Evolutionary conservation across 2,888 invertebrate genomes (phyloP), one percentile per base, ranked within the genome.

Genomic region (Colletes collaris): DNA sequence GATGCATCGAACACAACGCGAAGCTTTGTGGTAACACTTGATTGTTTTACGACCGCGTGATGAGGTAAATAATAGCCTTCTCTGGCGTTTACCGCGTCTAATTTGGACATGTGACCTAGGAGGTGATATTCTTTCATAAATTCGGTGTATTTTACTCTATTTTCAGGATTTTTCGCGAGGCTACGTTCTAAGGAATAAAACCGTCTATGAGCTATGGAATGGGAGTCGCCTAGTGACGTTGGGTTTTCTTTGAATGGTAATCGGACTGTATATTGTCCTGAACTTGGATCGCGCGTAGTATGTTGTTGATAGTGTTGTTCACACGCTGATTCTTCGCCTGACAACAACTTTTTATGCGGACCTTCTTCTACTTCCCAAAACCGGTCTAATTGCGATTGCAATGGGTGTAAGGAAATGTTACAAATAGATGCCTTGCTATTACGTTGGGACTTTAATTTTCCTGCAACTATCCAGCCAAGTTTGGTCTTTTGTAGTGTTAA

Each of bases 291-390:
- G 4, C 77, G 74, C 16, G 16, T 16, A 16, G 16, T 16, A 16
- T 11, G 6, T 27, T 5, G 56, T 69, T 7, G 6, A 4, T 50
- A 82, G n/a, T 82, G 77, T 7, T 35, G 2, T 49, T 78, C 71
- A 13, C 60, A 50, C 1, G 10, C 16, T 16, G 16, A 40, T 8
- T 71, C 55, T 35, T 74, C 67, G 3, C 16, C 11, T 0, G 19
- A 60, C 0, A n/a, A 6, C 0, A 7, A 2, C 7, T 13, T 19
- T 5, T 27, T 56, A 4, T 0, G 27, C 0, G 4, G 44, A 0
- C 62, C 19, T 58, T 70, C 56, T 13, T 73, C 79, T 0, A 73
- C 16, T 50, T 73, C 27, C 75, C 76, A 79, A 55, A 79, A 77
- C 16, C 16, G 16, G 16, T 16, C 16, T 16, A 16, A 16, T 16